Evolutionary conservation across 53 echinoderm and acorn worm genomes (phyloP), one percentile per base, ranked within the genome.

Genomic region (Holothuria scabra): DNA sequence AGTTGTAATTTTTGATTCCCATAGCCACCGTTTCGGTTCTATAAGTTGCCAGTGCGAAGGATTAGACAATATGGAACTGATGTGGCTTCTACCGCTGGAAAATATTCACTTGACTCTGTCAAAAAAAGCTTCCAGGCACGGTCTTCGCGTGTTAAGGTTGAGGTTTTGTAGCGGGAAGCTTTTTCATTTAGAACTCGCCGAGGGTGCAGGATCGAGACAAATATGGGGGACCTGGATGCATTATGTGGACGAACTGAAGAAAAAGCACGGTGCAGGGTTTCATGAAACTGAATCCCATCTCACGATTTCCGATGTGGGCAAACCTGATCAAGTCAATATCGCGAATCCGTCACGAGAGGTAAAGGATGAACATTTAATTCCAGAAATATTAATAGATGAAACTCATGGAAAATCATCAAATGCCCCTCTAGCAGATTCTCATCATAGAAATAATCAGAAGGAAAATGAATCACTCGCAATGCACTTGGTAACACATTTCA

Each of bases 151-250:
- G 59, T 75, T 95, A 33, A 65, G 93, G 29, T 83, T 91, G n/a
- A 89, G 95, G 58, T 60, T 95, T 49, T 90, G 86, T 32, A 84
- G 68, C 14, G 87, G 91, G 2, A 85, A 85, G 35, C 84, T 84
- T 23, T 93, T 88, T 84, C 93, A 91, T 60, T 71, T 95, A 18
- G 95, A 95, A 63, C 87, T 93, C 0, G 89, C 93, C 2, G 91
- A 91, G 13, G 55, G 72, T 21, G 14, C 74, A 14, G 86, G 89
- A 59, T 63, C 91, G 18, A 90, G 91, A 28, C 86, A 91, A 32
- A 85, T 80, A 18, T 95, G 93, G 95, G 60, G 79, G 2, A 86
- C 88, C 46, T 95, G 95, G 95, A 64, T 87, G 24, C 74, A 84
- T 22, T 89, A 87, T 88, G 78, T 95, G 23, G 69, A 85, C 0